Evolutionary conservation across 2,797 vertebrate species (phyloP).

Genomic region (Hapalemur alaotrensis): DNA sequence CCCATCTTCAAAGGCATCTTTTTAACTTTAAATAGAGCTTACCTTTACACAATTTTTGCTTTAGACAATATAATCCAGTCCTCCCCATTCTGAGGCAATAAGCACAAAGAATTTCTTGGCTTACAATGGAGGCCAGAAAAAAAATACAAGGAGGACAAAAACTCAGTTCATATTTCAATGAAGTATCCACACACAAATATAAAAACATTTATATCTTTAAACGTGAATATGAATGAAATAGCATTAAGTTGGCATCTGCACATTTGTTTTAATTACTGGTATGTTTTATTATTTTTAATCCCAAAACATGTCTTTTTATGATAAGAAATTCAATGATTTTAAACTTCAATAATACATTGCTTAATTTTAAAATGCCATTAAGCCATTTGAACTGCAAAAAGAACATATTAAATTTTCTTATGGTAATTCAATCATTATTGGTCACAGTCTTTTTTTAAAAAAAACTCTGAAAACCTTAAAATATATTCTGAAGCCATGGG

Average conservation of each 20-base stretch:
- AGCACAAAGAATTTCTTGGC: background rate
- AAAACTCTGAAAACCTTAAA: background rate
- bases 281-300: background rate
- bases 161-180: background rate
- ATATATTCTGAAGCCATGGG: background rate
- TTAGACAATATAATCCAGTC: background rate
- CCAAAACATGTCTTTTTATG: background rate
- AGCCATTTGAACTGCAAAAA: slow-evolving; percentile 10
- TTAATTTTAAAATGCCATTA: slow-evolving; percentile 28
- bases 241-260: background rate
- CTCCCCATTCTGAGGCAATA: background rate
- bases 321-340: slow-evolving; percentile 11
- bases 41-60: background rate
- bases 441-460: background rate
- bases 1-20: background rate
- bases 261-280: background rate
- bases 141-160: background rate
- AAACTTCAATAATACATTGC: background rate
- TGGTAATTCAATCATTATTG: background rate
- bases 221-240: background rate
- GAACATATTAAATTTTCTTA: slow-evolving; percentile 1
- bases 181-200: background rate
- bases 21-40: background rate
- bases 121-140: background rate
- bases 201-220: slow-evolving; percentile 17